A percentile compares a stretch with the other conserved stretches of the same genome.
phyloP scores from a whole-genome alignment of 2,797 vertebrate genomes.

The Loriculus beryllinus region DNA sequence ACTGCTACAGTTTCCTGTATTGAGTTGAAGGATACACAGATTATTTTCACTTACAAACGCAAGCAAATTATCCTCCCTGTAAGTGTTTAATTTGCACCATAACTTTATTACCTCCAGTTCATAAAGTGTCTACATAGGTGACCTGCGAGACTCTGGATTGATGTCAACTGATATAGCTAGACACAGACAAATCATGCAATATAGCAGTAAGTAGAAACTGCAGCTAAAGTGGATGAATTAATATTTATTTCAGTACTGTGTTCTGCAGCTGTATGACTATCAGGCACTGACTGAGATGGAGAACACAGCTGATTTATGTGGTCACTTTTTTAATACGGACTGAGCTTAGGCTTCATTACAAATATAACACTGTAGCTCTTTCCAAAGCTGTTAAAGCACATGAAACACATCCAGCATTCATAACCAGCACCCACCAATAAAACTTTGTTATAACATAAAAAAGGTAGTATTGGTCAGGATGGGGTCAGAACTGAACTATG shows the following conservation, averaged over 20 bases:
- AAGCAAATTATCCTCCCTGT: neutral
- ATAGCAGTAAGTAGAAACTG: neutral
- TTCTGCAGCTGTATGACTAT: neutral
- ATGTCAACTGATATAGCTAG: neutral
- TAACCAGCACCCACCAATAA: neutral
- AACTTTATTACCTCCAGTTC: neutral
- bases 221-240: neutral
- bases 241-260: neutral
- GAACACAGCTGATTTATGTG: neutral
- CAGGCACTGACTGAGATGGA: neutral
- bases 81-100: neutral
- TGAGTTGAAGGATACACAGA: neutral
- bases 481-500: neutral
- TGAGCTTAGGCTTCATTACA: neutral
- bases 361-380: rapidly evolving
- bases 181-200: neutral
- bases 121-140: neutral
- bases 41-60: neutral
- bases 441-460: neutral
- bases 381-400: neutral
- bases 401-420: neutral
- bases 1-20: neutral
- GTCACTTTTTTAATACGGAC: neutral
- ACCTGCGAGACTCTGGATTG: neutral
- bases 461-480: neutral